These are phyloP conservation scores for Eupithecia tripunctaria DNA, from an alignment of 2,888 invertebrate genomes.

Conservation along the genomic window DNA sequence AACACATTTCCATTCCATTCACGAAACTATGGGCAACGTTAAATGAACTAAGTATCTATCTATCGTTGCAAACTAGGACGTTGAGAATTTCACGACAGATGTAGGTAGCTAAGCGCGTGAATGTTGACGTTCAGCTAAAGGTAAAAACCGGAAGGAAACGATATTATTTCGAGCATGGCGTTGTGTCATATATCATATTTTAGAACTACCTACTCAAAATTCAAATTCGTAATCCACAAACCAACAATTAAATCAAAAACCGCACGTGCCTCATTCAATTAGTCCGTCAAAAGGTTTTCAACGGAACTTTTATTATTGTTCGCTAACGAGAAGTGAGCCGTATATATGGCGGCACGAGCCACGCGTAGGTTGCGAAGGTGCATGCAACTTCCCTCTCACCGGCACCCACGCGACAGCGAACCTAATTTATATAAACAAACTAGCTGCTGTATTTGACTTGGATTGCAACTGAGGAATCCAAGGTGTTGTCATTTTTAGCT, in stretches of 20 bases:
- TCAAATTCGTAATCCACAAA: neutral
- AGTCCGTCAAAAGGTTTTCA: conserved; percentile 30
- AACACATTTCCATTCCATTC: too few relatives aligned
- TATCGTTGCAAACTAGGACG: too few relatives aligned
- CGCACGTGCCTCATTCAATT: conserved; percentile 24
- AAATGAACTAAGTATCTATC: too few relatives aligned
- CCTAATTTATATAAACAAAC: conserved; percentile 41
- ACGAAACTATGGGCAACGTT: too few relatives aligned
- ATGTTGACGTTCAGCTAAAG: too few relatives aligned
- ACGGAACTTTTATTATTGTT: conserved; percentile 59
- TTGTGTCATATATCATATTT: neutral
- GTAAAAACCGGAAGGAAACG: too few relatives aligned
- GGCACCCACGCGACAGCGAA: conserved; percentile 62
- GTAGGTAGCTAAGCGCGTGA: too few relatives aligned
- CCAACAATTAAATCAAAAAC: neutral
- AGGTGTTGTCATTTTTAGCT: neutral
- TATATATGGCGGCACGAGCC: conserved; percentile 69
- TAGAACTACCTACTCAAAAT: neutral
- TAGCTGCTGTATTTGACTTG: conserved; percentile 28
- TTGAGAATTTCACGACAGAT: too few relatives aligned
- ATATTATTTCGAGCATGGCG: too few relatives aligned
- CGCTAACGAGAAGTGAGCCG: conserved; percentile 60
- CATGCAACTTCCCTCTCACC: conserved; percentile 69
- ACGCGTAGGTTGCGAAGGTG: conserved; percentile 74
- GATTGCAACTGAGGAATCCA: conserved; percentile 2